Conservation (phyloP, 2,113 vertebrate genomes). For the Burhinus oedicnemus region DNA sequence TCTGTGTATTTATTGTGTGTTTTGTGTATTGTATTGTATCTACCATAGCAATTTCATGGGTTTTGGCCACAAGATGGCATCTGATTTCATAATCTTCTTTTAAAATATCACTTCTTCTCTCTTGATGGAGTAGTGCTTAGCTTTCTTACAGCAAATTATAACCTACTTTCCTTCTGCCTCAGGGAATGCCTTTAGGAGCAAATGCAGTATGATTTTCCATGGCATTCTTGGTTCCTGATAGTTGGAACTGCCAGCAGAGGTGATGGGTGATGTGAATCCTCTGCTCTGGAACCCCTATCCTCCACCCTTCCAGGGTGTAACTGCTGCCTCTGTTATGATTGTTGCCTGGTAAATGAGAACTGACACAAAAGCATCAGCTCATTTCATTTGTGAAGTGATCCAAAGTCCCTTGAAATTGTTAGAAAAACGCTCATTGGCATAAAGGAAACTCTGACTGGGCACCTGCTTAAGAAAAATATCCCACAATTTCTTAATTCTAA, state of each 20-base stretch:
- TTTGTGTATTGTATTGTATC: not conserved
- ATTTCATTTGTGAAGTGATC: not conserved
- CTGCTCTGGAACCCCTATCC: not conserved
- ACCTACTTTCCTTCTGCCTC: constrained; percentile 22
- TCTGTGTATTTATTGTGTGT: not conserved
- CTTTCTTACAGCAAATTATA: constrained; percentile 46
- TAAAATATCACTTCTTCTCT: not conserved
- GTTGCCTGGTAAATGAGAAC: not conserved
- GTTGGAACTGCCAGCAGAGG: not conserved
- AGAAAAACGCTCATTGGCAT: not conserved
- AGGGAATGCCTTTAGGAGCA: constrained; percentile 5
- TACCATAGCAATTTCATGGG: not conserved
- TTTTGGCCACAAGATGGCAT: constrained; percentile 70
- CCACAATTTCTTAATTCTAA: not conserved
- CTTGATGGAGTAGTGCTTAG: not conserved
- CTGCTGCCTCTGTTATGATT: not conserved
- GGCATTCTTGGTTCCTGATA: not conserved
- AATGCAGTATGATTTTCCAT: not conserved
- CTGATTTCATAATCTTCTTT: constrained; percentile 48
- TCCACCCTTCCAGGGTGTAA: not conserved
- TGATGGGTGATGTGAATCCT: not conserved
- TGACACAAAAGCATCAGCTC: not conserved
- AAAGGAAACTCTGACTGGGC: not conserved
- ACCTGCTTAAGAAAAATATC: not conserved
- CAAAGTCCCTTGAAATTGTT: not conserved